Base-by-base conservation (phyloP, 2,797 vertebrate species). In the Sebastes kiyomatsui region DNA sequence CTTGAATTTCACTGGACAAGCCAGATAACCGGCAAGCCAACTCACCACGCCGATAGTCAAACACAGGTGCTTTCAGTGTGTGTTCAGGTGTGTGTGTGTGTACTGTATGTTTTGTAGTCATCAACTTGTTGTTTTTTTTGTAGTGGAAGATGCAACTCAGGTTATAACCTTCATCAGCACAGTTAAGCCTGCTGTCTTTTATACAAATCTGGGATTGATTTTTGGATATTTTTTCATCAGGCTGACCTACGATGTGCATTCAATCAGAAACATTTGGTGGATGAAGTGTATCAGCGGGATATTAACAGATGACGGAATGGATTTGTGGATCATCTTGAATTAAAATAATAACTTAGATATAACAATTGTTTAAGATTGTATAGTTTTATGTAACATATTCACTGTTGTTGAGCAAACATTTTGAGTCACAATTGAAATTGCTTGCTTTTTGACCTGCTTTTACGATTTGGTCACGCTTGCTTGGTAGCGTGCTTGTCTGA, bases 1-100 rank as follows among this genome's bases (percentile, higher is more conserved):
- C 67, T 79, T 46, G 52, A 71, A 73, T 83, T 73, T 71, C 70
- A 62, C 77, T 80, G 82, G 60, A 79, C 77, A 62, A 86, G 77
- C 68, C 65, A 80, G 81, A 86, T 85, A 82, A 65, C 79, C 22
- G 56, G 27, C 64, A 52, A 84, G 61, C 69, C 67, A 80, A 71
- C 79, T 76, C 46, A 42, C 3, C 32, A 55, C 1, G 10, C 67
- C 27, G 35, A 75, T 27, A 67, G 52, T 66, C 80, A 86, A 85
- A 87, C 80, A 90, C 67, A 77, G 32, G 14, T 79, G 76, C 56
- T 69, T 67, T 70, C 66, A 52, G 72, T 7, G 27, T 87, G 79
- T 70, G 61, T 81, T 77, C 25, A 46, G 55, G 49, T 80, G 42
- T 72, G 54, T 42, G 65, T 7, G 54, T 33, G 65, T 67, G 54